Percentiles rank a stretch among this genome's conserved stretches.
Conservation (phyloP, 2,113 vertebrate genomes). For the Syngnathoides biaculeatus region DNA sequence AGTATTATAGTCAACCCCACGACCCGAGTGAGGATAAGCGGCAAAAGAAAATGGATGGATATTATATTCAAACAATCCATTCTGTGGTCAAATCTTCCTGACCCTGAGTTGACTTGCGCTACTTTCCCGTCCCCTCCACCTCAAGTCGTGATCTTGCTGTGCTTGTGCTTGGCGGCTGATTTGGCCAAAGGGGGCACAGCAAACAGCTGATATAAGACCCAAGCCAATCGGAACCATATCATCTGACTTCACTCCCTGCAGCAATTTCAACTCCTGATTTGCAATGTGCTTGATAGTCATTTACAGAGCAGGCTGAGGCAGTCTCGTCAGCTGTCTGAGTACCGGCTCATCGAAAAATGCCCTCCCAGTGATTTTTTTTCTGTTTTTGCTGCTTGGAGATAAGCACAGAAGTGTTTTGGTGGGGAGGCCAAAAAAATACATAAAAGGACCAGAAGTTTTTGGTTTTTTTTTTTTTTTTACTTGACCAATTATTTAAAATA, state of each 20-base stretch:
- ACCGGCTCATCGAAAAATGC: background rate
- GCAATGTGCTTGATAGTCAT: background rate
- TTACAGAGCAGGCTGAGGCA: background rate
- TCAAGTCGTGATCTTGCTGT: conserved; percentile 26
- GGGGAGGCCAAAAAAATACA: background rate
- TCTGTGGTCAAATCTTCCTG: conserved; percentile 21
- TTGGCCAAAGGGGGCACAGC: conserved; percentile 24
- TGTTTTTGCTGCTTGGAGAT: background rate
- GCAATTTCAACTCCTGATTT: conserved; percentile 37
- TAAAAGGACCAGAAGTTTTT: background rate
- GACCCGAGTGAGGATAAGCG: no score
- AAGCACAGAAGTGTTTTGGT: background rate
- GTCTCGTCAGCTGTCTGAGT: background rate
- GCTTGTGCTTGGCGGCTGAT: conserved; percentile 21
- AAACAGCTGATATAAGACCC: conserved; percentile 33
- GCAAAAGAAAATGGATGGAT: no score
- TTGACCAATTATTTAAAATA: no score
- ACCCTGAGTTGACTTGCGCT: conserved; percentile 25
- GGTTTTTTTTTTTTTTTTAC: no score
- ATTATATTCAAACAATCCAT: background rate
- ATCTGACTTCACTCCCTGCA: conserved; percentile 23
- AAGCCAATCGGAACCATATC: conserved; percentile 20
- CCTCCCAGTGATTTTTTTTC: background rate
- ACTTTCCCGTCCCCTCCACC: conserved; percentile 31
- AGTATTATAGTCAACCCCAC: no score